These are phyloP conservation scores for Ammodytes marinus DNA, from an alignment of 2,113 vertebrate genomes.

Conservation along the genomic window DNA sequence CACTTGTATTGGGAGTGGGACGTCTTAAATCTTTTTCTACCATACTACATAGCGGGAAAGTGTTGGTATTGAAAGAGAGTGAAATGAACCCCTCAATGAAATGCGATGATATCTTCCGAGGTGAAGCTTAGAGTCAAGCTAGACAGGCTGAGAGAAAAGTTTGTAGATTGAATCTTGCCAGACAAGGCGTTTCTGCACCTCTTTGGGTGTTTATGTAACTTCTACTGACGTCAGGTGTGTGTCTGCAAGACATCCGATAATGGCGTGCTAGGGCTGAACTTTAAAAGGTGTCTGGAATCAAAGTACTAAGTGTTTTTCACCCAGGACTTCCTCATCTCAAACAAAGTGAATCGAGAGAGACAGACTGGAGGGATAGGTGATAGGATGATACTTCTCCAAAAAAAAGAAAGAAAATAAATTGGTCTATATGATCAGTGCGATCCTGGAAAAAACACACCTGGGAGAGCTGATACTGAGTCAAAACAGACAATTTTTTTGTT, in stretches of 20 bases:
- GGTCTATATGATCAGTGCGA: too few relatives aligned
- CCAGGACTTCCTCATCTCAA: background rate
- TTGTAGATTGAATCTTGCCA: slow-evolving; percentile 11
- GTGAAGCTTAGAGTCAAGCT: background rate
- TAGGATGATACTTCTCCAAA: background rate
- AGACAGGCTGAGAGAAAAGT: background rate
- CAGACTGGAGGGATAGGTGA: background rate
- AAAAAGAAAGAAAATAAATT: background rate
- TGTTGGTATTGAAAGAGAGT: background rate
- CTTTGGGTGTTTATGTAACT: slow-evolving; percentile 4
- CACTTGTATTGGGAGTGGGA: too few relatives aligned
- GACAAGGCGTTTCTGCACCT: background rate
- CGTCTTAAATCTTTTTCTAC: too few relatives aligned
- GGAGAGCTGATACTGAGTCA: too few relatives aligned
- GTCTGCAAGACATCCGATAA: slow-evolving; percentile 19
- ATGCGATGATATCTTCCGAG: background rate
- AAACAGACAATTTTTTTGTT: too few relatives aligned
- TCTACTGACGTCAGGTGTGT: background rate
- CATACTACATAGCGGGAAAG: too few relatives aligned
- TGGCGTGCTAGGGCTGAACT: slow-evolving; percentile 36
- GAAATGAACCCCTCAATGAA: background rate
- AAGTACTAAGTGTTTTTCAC: slow-evolving; percentile 34
- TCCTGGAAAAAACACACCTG: background rate
- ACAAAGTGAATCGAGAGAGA: background rate
- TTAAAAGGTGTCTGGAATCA: slow-evolving; percentile 58